A percentile compares a stretch with the other conserved stretches of the same genome.
Evolutionary conservation across 2,797 vertebrate species (phyloP).

Genomic region (Myotis pilosus): DNA sequence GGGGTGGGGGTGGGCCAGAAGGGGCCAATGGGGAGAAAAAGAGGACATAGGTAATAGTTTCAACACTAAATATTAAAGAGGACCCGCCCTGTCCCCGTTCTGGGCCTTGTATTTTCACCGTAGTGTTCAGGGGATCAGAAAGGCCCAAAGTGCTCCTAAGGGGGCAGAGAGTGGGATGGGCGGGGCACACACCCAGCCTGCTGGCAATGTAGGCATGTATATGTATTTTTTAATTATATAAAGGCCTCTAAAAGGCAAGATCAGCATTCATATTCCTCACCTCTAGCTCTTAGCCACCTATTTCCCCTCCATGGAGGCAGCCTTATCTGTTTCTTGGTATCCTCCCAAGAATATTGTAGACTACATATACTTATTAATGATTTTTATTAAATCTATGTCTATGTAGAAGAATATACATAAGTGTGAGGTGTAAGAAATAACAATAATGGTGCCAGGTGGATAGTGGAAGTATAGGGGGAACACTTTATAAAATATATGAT

Average conservation of each 20-base stretch:
- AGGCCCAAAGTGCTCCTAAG: not conserved
- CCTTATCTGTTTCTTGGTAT: not conserved
- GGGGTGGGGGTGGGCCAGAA: too few species aligned
- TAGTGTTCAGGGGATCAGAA: not conserved
- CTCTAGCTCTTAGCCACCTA: not conserved
- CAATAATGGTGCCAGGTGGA: not conserved
- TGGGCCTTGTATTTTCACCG: too few species aligned
- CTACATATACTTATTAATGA: not conserved
- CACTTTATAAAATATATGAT: too few species aligned
- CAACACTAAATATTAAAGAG: too few species aligned
- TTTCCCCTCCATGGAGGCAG: not conserved
- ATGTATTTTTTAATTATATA: not conserved
- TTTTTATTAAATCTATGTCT: not conserved
- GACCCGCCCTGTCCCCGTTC: too few species aligned
- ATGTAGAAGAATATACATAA: not conserved
- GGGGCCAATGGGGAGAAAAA: too few species aligned
- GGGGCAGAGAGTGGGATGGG: not conserved
- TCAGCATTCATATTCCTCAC: not conserved
- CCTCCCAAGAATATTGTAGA: not conserved
- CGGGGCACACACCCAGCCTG: not conserved
- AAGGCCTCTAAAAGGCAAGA: not conserved
- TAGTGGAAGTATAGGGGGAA: not conserved
- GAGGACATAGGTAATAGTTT: too few species aligned
- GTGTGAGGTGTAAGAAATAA: not conserved
- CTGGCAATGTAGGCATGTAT: not conserved